phyloP scores from a whole-genome alignment of 2,888 invertebrate genomes.

The Oasisia sp. region DNA sequence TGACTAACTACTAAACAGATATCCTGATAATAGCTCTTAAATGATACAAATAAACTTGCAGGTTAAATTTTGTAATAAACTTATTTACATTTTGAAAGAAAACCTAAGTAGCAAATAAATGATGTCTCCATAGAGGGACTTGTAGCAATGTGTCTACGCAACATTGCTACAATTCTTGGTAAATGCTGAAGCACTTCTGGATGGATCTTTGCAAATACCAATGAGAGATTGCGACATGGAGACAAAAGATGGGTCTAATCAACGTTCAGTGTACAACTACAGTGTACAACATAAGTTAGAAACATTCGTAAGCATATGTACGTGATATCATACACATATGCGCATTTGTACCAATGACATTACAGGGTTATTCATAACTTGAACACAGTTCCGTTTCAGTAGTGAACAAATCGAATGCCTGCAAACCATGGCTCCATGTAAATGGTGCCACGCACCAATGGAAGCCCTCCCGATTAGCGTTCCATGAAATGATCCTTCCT shows the following conservation, averaged over 20 bases:
- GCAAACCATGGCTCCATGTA: not conserved
- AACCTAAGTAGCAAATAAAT: not conserved
- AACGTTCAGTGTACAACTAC: too few species aligned
- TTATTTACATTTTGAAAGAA: not conserved
- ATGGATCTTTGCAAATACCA: too few species aligned
- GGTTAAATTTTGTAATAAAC: not conserved
- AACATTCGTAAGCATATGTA: not conserved
- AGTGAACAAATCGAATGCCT: not conserved
- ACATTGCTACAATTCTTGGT: too few species aligned
- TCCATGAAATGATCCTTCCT: not conserved
- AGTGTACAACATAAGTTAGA: too few species aligned
- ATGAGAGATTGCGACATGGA: too few species aligned
- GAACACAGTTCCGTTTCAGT: not conserved
- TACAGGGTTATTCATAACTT: constrained; percentile 9
- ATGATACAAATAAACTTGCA: too few species aligned
- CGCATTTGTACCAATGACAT: not conserved
- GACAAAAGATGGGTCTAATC: too few species aligned
- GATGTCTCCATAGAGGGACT: not conserved
- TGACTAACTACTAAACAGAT: too few species aligned
- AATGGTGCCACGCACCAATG: not conserved
- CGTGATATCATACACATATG: not conserved
- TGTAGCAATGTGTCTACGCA: not conserved
- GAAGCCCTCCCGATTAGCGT: not conserved
- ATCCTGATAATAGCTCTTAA: too few species aligned
- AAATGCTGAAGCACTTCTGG: too few species aligned